Base-by-base conservation (phyloP, 1,140 invertebrate species). In the Tachypleus tridentatus region DNA sequence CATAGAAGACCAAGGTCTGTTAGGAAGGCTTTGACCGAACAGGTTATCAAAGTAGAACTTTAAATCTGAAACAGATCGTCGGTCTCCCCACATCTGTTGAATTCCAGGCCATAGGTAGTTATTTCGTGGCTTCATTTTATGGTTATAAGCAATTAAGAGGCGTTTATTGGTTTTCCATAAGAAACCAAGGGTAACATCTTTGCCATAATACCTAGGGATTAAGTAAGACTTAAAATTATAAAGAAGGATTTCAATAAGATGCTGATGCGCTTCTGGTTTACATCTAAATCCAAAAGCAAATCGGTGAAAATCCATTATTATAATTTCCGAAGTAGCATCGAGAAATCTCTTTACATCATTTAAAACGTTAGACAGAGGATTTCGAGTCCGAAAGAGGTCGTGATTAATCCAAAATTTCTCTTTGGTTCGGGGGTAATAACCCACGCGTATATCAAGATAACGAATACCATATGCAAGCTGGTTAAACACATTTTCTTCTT, bases 361-460 rank as follows among this genome's bases (percentile, higher is more conserved):
- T 5, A 70, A 49, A 56, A 70, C 64, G 7, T 68, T 60, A n/a
- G 64, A 60, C 47, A 69, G 51, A 10, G 70, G 60, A 48, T 67
- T 63, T 7, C 67, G 65, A 69, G 73, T 66, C 7, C 81, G 75
- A 2, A 80, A 72, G 4, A 80, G 74, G 1, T 81, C 82, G 65
- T 85, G 83, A 71, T 83, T 83, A 3, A 78, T 78, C 81, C 82
- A 87, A 71, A 86, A 87, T 3, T 78, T 75, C 0, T 71, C 65
- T 1, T 73, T 71, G 5, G 62, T 67, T 1, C 71, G 66, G 0
- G 73, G 69, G 70, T 83, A 83, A 68, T 81, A 75, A 3, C 79
- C 82, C 63, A 87, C 78, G 65, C 87, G 83, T 29, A 92, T 80
- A 76, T 92, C 88, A 48, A 92, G 77, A 73, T 89, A 91, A 70